These are phyloP conservation scores for Aspidiotus destructor DNA, from an alignment of 2,888 invertebrate species.

Conservation along the genomic window DNA sequence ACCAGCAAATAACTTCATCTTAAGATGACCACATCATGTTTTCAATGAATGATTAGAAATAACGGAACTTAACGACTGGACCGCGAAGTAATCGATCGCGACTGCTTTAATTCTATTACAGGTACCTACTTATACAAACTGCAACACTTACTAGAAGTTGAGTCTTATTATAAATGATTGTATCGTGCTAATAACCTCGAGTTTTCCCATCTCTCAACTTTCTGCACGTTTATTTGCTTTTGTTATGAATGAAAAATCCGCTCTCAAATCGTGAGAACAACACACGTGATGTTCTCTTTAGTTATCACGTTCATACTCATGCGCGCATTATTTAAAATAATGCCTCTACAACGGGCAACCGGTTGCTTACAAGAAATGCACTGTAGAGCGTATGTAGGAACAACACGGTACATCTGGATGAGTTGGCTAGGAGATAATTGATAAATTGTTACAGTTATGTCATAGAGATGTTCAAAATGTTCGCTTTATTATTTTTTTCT, in stretches of 20 bases:
- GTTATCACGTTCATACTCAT: conserved; percentile 16
- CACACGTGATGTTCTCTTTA: conserved; percentile 14
- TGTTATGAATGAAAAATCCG: conserved; percentile 28
- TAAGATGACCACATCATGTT: no score
- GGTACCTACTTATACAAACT: neutral
- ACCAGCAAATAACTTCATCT: no score
- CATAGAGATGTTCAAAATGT: no score
- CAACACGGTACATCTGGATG: no score
- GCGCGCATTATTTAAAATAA: conserved; percentile 18
- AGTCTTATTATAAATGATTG: conserved; percentile 1
- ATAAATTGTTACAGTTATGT: no score
- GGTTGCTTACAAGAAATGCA: conserved; percentile 1
- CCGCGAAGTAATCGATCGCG: neutral
- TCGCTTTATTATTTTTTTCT: no score
- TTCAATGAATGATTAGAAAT: neutral
- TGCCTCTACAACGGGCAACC: conserved; percentile 10
- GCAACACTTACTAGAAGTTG: no score
- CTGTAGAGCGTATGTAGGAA: no score
- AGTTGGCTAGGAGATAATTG: no score
- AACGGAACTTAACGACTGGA: neutral
- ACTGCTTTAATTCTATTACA: conserved; percentile 1
- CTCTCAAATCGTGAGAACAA: conserved; percentile 25
- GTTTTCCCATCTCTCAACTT: conserved; percentile 6
- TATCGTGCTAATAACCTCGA: conserved; percentile 1
- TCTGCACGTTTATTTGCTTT: conserved; percentile 18